Conservation (phyloP, 2,888 invertebrate species). For the Apodemia mormo region DNA sequence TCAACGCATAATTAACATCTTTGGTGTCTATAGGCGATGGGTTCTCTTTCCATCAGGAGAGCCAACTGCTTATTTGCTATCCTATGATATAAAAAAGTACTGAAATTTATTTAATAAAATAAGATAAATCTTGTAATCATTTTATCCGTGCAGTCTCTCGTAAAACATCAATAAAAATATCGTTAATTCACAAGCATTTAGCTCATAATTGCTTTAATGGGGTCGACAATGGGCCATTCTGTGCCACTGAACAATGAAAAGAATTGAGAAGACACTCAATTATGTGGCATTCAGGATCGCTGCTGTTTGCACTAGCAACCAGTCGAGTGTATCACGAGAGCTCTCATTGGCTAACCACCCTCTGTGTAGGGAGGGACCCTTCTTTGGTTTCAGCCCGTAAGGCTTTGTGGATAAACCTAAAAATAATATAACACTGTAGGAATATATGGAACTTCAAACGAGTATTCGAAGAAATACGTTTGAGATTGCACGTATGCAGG, state of each 20-base stretch:
- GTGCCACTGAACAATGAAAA: conserved; percentile 36
- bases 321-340: conserved; percentile 51
- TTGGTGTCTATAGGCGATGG: no score
- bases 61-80: no score
- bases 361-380: conserved; percentile 39
- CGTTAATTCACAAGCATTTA: conserved; percentile 69
- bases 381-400: conserved; percentile 38
- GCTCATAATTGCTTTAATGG: conserved; percentile 71
- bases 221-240: conserved; percentile 62
- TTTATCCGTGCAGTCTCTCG: conserved; percentile 48
- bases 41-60: no score
- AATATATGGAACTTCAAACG: conserved; percentile 1
- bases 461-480: not conserved
- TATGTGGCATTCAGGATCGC: conserved; percentile 68
- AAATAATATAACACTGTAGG: not conserved
- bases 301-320: conserved; percentile 63
- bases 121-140: conserved; percentile 25
- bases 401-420: conserved; percentile 6
- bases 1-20: no score
- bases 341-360: conserved; percentile 66
- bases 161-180: conserved; percentile 65
- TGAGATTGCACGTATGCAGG: no score
- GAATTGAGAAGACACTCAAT: conserved; percentile 53
- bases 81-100: no score
- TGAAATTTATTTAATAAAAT: no score